Conservation (phyloP, 2,888 invertebrate genomes). For the Agonopterix arenella region DNA sequence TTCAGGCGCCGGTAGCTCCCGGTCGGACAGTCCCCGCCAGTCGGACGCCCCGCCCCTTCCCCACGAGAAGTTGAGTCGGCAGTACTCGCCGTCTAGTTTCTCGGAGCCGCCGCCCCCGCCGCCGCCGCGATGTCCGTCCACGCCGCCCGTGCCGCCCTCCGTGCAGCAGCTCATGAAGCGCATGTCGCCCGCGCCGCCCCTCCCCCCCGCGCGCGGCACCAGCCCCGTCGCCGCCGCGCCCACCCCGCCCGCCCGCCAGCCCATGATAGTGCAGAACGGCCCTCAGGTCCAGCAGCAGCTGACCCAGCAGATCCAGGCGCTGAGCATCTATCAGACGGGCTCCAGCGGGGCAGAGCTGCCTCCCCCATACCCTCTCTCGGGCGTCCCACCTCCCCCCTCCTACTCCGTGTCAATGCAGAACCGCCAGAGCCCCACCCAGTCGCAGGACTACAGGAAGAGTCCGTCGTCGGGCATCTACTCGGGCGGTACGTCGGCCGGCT, state of each 20-base stretch:
- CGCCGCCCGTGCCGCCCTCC: conserved; percentile 81
- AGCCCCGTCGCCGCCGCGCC: conserved; percentile 85
- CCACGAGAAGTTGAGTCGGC: conserved; percentile 80
- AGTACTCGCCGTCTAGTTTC: conserved; percentile 82
- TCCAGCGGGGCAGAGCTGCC: conserved; percentile 80
- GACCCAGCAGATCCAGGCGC: conserved; percentile 91
- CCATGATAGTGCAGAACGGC: conserved; percentile 89
- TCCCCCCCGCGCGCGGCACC: conserved; percentile 81
- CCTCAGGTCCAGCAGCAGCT: conserved; percentile 91
- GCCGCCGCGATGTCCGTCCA: conserved; percentile 84
- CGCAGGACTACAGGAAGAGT: conserved; percentile 88
- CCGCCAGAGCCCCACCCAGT: conserved; percentile 90
- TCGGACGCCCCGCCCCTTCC: conserved; percentile 77
- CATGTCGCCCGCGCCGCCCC: conserved; percentile 80
- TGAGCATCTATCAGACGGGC: conserved; percentile 84
- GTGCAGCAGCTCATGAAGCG: conserved; percentile 76
- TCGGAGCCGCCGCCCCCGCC: conserved; percentile 84
- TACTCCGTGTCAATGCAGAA: conserved; percentile 92
- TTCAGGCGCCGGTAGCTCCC: conserved; percentile 91
- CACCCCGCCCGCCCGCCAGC: conserved; percentile 78
- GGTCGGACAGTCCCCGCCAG: conserved; percentile 92
- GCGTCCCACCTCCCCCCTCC: conserved; percentile 86
- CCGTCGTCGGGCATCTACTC: conserved; percentile 92
- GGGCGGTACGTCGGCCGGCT: conserved; percentile 88
- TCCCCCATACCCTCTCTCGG: conserved; percentile 80